These are phyloP conservation scores for Apotomis betuletana DNA, from an alignment of 2,888 invertebrate genomes.

Conservation along the genomic window DNA sequence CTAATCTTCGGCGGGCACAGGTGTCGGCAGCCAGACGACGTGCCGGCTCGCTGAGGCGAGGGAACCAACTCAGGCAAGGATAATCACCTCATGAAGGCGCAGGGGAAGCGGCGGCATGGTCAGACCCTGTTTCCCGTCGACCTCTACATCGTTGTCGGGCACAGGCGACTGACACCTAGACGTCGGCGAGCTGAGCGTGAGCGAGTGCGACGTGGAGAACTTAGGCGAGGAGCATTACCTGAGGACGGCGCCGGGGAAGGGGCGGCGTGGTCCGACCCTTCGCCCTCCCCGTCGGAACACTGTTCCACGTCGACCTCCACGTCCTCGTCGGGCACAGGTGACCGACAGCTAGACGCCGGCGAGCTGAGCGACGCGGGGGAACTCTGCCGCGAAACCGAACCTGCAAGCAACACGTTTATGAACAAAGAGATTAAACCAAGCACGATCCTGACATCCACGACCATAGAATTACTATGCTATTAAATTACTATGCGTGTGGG, in stretches of 20 bases:
- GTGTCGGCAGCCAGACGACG: too few relatives aligned
- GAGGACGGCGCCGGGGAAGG: constrained; percentile 79
- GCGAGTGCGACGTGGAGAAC: too few relatives aligned
- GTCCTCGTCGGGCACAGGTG: constrained; percentile 85
- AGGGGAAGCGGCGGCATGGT: constrained; percentile 74
- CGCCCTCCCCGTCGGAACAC: constrained; percentile 86
- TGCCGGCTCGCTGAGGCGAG: too few relatives aligned
- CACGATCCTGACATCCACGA: too few relatives aligned
- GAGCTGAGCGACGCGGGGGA: constrained; percentile 78
- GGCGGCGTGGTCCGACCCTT: constrained; percentile 79
- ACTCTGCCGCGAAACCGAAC: constrained; percentile 75
- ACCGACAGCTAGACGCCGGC: constrained; percentile 75
- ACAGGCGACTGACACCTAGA: too few relatives aligned
- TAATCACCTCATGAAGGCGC: constrained; percentile 75
- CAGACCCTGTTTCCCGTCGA: constrained; percentile 87
- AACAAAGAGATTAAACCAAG: neutral
- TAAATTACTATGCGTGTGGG: too few relatives aligned
- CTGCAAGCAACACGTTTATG: constrained; percentile 51
- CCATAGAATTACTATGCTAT: too few relatives aligned
- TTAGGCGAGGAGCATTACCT: constrained; percentile 53
- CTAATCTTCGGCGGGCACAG: too few relatives aligned
- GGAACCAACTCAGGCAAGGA: neutral
- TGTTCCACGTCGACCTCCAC: constrained; percentile 89
- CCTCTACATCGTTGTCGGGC: constrained; percentile 86
- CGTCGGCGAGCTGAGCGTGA: too few relatives aligned